Conservation (phyloP, 2,888 invertebrate species). For the Pocota personata region DNA sequence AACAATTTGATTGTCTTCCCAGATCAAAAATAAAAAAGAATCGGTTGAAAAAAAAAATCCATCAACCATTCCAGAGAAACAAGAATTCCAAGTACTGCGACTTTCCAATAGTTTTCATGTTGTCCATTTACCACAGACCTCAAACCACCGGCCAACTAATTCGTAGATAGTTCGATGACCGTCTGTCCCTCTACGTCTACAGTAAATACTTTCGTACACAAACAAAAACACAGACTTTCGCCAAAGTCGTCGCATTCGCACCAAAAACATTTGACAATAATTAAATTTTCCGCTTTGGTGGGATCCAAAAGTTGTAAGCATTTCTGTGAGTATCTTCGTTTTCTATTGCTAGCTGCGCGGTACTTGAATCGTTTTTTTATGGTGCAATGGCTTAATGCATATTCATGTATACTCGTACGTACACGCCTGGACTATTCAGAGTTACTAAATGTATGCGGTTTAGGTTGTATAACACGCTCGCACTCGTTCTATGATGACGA, state of each 20-base stretch:
- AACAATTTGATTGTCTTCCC: too few relatives aligned
- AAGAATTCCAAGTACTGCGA: neutral
- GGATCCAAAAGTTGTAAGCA: neutral
- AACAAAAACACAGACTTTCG: slow-evolving; percentile 1
- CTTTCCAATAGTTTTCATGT: neutral
- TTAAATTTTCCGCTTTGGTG: slow-evolving; percentile 1
- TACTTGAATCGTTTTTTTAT: neutral
- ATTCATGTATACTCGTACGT: neutral
- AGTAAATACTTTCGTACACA: neutral
- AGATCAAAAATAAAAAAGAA: neutral
- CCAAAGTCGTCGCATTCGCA: neutral
- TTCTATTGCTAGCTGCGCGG: neutral
- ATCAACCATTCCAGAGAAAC: neutral
- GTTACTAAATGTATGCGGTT: neutral
- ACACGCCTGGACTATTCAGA: neutral
- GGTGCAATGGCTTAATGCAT: slow-evolving; percentile 2
- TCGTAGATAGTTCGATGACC: slow-evolving; percentile 1
- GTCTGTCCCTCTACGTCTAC: neutral
- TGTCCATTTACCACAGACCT: neutral
- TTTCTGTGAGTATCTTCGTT: neutral
- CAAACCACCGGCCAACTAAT: neutral
- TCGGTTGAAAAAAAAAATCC: too few relatives aligned
- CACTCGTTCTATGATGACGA: slow-evolving; percentile 5
- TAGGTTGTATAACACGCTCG: slow-evolving; percentile 12
- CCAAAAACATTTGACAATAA: slow-evolving; percentile 16